Conservation (phyloP, 2,797 vertebrate species). For the Acrossocheilus wenchowensis region DNA sequence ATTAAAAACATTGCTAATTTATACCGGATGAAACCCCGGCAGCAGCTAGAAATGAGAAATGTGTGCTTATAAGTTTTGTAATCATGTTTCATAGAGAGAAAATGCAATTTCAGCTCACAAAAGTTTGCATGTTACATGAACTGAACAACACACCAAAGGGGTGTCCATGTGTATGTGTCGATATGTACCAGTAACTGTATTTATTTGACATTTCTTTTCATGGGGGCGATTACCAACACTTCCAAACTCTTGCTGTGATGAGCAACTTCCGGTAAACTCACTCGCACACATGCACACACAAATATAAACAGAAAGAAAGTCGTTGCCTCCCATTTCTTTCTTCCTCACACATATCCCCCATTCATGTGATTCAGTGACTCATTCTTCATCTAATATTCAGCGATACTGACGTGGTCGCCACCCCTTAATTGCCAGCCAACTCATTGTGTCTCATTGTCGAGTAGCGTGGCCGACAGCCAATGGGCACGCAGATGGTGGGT, state of each 20-base stretch:
- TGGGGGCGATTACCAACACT: constrained; percentile 44
- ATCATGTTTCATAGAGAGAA: constrained; percentile 5
- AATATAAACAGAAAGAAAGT: constrained; percentile 26
- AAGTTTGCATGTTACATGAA: constrained; percentile 34
- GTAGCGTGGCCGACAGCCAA: constrained; percentile 67
- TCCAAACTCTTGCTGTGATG: constrained; percentile 47
- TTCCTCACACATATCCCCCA: constrained; percentile 48
- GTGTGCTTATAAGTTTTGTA: constrained; percentile 22
- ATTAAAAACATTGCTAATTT: constrained; percentile 61
- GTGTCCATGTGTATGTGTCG: constrained; percentile 39
- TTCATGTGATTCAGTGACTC: constrained; percentile 57
- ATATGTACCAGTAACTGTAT: constrained; percentile 21
- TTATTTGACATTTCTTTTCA: constrained; percentile 48
- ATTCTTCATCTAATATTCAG: constrained; percentile 52
- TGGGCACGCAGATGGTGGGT: constrained; percentile 63
- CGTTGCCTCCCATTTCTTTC: constrained; percentile 1
- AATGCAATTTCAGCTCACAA: constrained; percentile 10
- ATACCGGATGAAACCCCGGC: constrained; percentile 19
- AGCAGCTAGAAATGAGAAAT: constrained; percentile 7
- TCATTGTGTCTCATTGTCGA: constrained; percentile 64
- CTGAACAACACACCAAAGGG: background rate
- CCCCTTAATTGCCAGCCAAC: constrained; percentile 45
- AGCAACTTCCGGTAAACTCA: constrained; percentile 53
- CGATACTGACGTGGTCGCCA: constrained; percentile 44
- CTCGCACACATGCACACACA: background rate